Evolutionary conservation across 1,140 invertebrate genomes (phyloP), one percentile per base, ranked within the genome.

Genomic region (Cherax destructor): DNA sequence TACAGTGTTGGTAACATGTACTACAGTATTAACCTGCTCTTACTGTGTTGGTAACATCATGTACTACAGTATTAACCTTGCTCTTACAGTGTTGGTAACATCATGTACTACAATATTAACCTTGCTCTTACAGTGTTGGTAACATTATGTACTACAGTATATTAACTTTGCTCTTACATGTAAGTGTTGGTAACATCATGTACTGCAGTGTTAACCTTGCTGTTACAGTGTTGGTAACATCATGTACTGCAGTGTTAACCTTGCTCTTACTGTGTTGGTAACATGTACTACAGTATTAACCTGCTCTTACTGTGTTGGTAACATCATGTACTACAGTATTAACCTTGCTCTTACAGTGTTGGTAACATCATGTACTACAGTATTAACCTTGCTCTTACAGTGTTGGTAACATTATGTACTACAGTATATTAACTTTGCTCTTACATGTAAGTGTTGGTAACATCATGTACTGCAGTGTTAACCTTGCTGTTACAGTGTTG

Each of bases 71-170:
- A 41, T 41, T 41, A 41, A 41, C 30, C 30, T 41, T 41, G 30
- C 30, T 41, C 0, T 83, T 91, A 81, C 94, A 93, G 95, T 96
- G 21, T 92, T 93, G n/a, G 94, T 96, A 0, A 95, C 95, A 10
- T 94, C 95, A 16, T 94, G 95, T 16, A 96, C 96, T 11, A 95
- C 95, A 4, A 93, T 96, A 10, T 94, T 97, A 3, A 95, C 96
- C 9, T 94, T 97, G 10, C 93, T 95, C 0, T 94, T 96, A 13
- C 95, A 41, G 30, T 41, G 30, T 41, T 41, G 30, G n/a, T n/a
- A n/a, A n/a, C n/a, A n/a, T n/a, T n/a, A n/a, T n/a, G n/a, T n/a
- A n/a, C n/a, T n/a, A n/a, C n/a, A n/a, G n/a, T n/a, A n/a, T n/a
- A n/a, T n/a, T n/a, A n/a, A n/a, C n/a, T n/a, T n/a, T n/a, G n/a